Base-by-base conservation (phyloP, 2,113 vertebrate genomes). In the Coreoperca whiteheadi region DNA sequence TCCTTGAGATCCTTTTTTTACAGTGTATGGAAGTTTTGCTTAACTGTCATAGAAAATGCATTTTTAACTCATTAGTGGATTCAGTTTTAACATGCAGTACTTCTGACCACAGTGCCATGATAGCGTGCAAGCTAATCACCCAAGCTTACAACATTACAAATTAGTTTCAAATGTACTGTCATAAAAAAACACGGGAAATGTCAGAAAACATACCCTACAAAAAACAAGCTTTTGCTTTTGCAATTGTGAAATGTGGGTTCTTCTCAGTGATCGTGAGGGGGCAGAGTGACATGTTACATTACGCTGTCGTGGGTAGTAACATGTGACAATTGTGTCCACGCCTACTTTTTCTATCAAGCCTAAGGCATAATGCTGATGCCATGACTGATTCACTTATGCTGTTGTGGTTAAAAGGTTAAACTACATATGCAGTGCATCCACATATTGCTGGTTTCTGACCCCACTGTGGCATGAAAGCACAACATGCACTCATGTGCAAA, bases 371-470 rank as follows among this genome's bases (percentile, higher is more conserved):
- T 60, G 59, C 32, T 72, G 68, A 78, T 68, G 59, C 56, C 34
- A 70, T 39, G 75, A 48, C 65, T 69, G 74, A 85, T 71, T 37
- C 46, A 18, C 41, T 84, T 74, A 64, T 54, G 77, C 15, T 46
- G 66, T 53, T 69, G 46, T n/a, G 64, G 76, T 53, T 80, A 75
- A 81, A 75, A 86, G 86, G 74, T 89, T 88, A 84, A 89, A 87
- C 63, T 65, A 25, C 67, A 83, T n/a, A 46, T 12, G 51, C 12
- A 30, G 34, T 56, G 16, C 20, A 61, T 25, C 54, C 63, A 75
- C 81, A 75, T 81, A 77, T 59, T 73, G 2, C 68, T 84, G 63
- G 39, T 1, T 81, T 67, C 66, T 89, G 81, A 80, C 76, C 79
- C 69, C 37, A 66, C 6, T 7, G n/a, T 61, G 53, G 82, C 85